phyloP scores from a whole-genome alignment of 2,113 vertebrate species.

The Phodopus roborovskii region DNA sequence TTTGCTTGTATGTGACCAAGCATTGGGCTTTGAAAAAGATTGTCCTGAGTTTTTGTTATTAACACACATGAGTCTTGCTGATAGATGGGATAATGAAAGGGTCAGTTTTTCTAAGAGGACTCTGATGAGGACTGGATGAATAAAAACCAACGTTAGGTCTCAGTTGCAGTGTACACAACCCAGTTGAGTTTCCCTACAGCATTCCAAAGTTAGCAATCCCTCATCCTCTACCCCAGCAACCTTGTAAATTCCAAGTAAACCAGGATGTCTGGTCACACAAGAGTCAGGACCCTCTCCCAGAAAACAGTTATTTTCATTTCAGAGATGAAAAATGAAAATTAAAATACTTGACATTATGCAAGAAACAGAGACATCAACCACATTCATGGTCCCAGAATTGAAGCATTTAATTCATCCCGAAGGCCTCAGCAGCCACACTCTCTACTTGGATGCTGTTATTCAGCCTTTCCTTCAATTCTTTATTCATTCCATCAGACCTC shows the following conservation, averaged over 20 bases:
- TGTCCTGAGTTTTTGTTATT: not conserved
- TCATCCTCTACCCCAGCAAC: not conserved
- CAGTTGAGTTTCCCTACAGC: not conserved
- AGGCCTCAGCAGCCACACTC: not conserved
- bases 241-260: not conserved
- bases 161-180: no score
- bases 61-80: not conserved
- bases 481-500: not conserved
- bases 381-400: not conserved
- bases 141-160: not conserved
- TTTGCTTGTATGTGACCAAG: not conserved
- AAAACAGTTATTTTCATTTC: constrained; percentile 23
- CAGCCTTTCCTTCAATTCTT: not conserved
- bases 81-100: not conserved
- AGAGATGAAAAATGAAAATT: not conserved
- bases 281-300: not conserved
- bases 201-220: not conserved
- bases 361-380: not conserved
- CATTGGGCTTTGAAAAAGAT: not conserved
- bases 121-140: not conserved
- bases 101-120: not conserved
- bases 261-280: not conserved
- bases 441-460: not conserved
- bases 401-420: not conserved
- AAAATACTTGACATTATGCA: not conserved